Conservation (phyloP, 2,888 invertebrate species). For the Auanema sp. region DNA sequence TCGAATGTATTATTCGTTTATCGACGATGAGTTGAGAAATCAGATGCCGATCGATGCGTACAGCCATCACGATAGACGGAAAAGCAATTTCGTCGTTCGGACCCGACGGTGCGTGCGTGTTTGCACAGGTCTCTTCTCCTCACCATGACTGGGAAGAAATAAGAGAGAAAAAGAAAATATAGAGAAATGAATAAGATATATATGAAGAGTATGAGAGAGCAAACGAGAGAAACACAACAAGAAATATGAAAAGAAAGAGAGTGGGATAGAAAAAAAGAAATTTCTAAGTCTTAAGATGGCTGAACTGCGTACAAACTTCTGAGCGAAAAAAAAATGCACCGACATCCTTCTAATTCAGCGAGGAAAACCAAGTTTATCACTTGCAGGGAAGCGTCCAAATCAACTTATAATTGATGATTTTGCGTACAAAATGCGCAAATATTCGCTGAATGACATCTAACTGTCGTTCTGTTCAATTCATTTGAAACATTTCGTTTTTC, state of each 20-base stretch:
- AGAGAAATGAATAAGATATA: constrained; percentile 21
- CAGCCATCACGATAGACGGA: too few relatives aligned
- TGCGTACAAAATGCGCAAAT: too few relatives aligned
- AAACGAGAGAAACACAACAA: constrained; percentile 18
- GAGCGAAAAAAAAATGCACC: constrained; percentile 2
- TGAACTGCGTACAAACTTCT: background rate
- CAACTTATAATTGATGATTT: too few relatives aligned
- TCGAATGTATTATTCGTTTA: too few relatives aligned
- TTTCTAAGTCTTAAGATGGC: constrained; percentile 27
- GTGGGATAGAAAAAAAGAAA: constrained; percentile 19
- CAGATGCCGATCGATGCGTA: too few relatives aligned
- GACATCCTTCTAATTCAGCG: constrained; percentile 4
- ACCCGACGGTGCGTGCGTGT: constrained; percentile 5
- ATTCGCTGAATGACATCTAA: too few relatives aligned
- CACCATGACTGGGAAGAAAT: constrained; percentile 10
- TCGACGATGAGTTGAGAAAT: too few relatives aligned
- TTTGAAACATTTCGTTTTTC: too few relatives aligned
- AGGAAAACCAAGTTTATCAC: too few relatives aligned
- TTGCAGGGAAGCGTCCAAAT: too few relatives aligned
- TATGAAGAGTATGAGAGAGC: constrained; percentile 13
- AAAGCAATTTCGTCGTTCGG: constrained; percentile 18
- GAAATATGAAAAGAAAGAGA: constrained; percentile 15
- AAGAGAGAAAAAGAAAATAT: constrained; percentile 25
- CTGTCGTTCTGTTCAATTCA: too few relatives aligned
- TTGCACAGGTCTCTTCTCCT: background rate